Evolutionary conservation across 2,888 invertebrate genomes (phyloP).

Genomic region (Corythucha ciliata): DNA sequence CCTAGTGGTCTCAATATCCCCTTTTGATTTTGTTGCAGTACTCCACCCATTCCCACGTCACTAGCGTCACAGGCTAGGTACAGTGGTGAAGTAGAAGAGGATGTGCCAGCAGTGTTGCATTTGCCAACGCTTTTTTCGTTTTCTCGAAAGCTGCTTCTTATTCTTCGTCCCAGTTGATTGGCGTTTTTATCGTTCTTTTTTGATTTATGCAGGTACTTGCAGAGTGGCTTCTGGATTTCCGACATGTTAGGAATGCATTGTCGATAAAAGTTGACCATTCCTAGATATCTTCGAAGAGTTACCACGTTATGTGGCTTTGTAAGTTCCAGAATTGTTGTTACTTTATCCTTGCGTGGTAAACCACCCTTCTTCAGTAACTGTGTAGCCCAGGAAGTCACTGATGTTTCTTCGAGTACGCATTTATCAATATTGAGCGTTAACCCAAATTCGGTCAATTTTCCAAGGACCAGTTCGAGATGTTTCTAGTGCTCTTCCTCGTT

Average conservation of each 20-base stretch:
- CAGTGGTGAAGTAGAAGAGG: conserved; percentile 1
- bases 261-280: conserved; percentile 40
- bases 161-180: conserved; percentile 26
- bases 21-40: conserved; percentile 23
- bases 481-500: background rate
- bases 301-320: conserved; percentile 35
- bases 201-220: conserved; percentile 8
- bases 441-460: background rate
- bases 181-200: conserved; percentile 21
- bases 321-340: conserved; percentile 14
- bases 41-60: conserved; percentile 9
- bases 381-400: too few species aligned
- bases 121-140: conserved; percentile 35
- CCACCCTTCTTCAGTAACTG: conserved; percentile 18
- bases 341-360: conserved; percentile 9
- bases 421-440: conserved; percentile 34
- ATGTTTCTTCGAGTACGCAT: conserved; percentile 21
- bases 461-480: background rate
- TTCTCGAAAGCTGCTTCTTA: conserved; percentile 33
- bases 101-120: conserved; percentile 37
- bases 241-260: conserved; percentile 39
- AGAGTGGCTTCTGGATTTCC: conserved; percentile 27
- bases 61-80: conserved; percentile 19
- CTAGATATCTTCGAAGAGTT: conserved; percentile 37
- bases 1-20: conserved; percentile 26